Evolutionary conservation across 1,140 invertebrate species (phyloP).

Genomic region (Zaprionus vittiger): DNA sequence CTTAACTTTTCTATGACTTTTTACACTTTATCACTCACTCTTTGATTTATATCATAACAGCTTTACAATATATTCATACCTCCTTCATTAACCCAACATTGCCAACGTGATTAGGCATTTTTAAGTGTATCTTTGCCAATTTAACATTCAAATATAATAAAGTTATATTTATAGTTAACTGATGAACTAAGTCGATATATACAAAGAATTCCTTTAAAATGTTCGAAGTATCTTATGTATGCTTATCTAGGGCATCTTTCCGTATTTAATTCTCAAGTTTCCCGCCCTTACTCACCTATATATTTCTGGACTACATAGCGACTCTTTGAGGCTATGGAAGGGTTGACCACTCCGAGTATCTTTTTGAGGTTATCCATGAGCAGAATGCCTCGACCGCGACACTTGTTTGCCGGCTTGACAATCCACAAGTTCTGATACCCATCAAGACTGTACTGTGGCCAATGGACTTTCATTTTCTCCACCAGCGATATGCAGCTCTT

Average conservation of each 20-base stretch:
- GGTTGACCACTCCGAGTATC: slow-evolving; percentile 90
- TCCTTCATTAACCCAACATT: no score
- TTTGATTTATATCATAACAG: no score
- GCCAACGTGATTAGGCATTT: no score
- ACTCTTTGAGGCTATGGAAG: slow-evolving; percentile 87
- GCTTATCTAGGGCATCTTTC: neutral
- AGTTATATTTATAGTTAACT: no score
- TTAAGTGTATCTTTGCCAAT: no score
- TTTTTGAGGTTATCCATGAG: slow-evolving; percentile 94
- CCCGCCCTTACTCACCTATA: slow-evolving; percentile 89
- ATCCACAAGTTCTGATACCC: slow-evolving; percentile 96
- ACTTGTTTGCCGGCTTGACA: slow-evolving; percentile 97
- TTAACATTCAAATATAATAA: no score
- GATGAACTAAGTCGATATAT: no score
- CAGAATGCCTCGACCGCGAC: slow-evolving; percentile 94
- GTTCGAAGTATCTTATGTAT: neutral
- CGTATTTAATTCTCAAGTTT: neutral
- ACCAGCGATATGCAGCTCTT: slow-evolving; percentile 84
- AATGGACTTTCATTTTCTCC: slow-evolving; percentile 86
- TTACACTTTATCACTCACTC: no score
- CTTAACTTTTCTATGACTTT: no score
- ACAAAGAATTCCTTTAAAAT: no score
- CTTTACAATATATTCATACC: no score
- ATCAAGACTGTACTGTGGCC: slow-evolving; percentile 93
- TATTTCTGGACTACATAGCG: slow-evolving; percentile 98